These are phyloP conservation scores for Pogonocherus hispidulus DNA, from an alignment of 2,888 invertebrate species.

Conservation along the genomic window DNA sequence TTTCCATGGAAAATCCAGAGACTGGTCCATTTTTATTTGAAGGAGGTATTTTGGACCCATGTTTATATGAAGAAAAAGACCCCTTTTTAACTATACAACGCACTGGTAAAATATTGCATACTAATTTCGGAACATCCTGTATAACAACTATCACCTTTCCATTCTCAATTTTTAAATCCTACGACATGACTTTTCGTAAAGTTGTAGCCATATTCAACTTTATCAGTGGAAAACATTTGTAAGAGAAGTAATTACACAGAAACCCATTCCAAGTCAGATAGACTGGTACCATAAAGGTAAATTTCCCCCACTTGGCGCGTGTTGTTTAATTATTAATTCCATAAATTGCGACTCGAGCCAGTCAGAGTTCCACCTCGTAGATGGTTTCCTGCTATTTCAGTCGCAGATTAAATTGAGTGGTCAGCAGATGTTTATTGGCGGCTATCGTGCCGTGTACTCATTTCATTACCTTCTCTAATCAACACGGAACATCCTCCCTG, in stretches of 20 bases:
- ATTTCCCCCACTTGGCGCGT: background rate
- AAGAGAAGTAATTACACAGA: background rate
- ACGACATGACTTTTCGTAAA: no score
- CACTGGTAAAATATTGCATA: no score
- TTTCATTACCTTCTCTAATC: conserved; percentile 34
- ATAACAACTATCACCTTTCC: no score
- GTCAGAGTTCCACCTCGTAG: background rate
- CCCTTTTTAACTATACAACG: no score
- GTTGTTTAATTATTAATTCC: conserved; percentile 7
- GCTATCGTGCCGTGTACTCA: conserved; percentile 46
- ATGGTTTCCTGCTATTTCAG: conserved; percentile 37
- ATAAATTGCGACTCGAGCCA: background rate
- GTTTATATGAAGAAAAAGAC: no score
- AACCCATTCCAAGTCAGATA: background rate
- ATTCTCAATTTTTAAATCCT: no score
- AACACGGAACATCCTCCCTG: background rate
- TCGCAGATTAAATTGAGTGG: conserved; percentile 52
- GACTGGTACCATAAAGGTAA: background rate
- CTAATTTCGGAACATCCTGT: no score
- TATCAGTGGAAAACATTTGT: background rate
- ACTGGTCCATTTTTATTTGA: no score
- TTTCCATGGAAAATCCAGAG: no score
- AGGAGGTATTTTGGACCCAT: no score
- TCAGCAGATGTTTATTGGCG: conserved; percentile 53
- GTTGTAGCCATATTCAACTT: background rate